Evolutionary conservation across 1,140 invertebrate genomes (phyloP), one percentile per base, ranked within the genome.

Genomic region (Scaptodrosophila lebanonensis): DNA sequence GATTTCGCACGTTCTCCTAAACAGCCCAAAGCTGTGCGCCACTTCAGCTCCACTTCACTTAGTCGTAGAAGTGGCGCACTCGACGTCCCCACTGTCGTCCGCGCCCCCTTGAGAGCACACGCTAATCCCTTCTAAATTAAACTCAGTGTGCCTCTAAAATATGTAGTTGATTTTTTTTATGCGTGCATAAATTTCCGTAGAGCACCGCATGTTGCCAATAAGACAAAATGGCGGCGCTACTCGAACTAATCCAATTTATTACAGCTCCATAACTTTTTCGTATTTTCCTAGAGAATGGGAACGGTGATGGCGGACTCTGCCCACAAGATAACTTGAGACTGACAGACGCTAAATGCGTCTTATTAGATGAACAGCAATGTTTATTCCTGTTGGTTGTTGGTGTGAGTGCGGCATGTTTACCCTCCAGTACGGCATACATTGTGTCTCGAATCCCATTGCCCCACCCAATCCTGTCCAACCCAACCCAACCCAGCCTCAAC

Each of bases 191-290:
- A 66, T 62, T 13, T 39, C 9, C 16, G 35, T 35, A 29, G 35
- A 63, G 52, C 58, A 43, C 62, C 32, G 43, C 56, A 30, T 52
- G 49, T 49, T 53, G 50, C 49, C 29, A 33, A 43, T 18, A 35
- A 47, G 36, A 57, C 69, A 82, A 84, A 84, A 84, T 84, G 82
- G 82, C 82, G 79, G 54, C 73, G 48, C 56, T 66, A 76, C 82
- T 84, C 68, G 82, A 84, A 84, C 82, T 84, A 84, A 84, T 84
- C 82, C 82, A 84, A 84, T 84, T 84, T 84, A 84, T 84, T 84
- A 82, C 82, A 82, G 82, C 82, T 84, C 71, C 82, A 84, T 84
- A 84, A 84, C 75, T 84, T 84, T 79, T 76, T 62, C 70, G 56
- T 62, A 84, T 79, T 84, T 83, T 68, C 69, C 57, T 83, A 69